A percentile compares a stretch with the other conserved stretches of the same genome.
phyloP scores from a whole-genome alignment of 2,113 vertebrate species.

The Periophthalmus modestus region DNA sequence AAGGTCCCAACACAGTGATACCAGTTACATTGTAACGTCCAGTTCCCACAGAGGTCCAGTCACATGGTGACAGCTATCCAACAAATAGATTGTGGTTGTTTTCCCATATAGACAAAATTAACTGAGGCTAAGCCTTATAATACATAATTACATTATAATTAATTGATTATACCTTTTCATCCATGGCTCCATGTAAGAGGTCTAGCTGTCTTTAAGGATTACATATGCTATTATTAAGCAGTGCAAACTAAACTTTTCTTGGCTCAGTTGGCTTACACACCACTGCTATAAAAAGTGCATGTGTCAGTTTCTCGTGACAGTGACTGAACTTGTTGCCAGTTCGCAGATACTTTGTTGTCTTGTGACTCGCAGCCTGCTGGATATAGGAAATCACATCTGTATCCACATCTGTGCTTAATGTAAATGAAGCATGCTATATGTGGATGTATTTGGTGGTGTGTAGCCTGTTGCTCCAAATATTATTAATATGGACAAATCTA shows the following conservation, averaged over 20 bases:
- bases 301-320: constrained; percentile 49
- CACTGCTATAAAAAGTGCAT: neutral
- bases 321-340: constrained; percentile 15
- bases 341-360: constrained; percentile 47
- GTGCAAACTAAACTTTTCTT: neutral
- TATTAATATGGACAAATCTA: too few species aligned
- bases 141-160: neutral
- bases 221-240: neutral
- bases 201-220: neutral
- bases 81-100: neutral
- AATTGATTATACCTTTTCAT: neutral
- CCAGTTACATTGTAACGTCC: too few species aligned
- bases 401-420: neutral
- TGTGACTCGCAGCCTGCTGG: constrained; percentile 34
- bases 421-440: neutral
- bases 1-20: constrained; percentile 75
- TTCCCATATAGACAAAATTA: neutral
- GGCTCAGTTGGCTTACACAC: neutral
- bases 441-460: too few species aligned
- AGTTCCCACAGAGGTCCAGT: neutral
- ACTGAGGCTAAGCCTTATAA: neutral
- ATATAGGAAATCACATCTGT: neutral
- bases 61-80: neutral
- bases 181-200: neutral
- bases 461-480: too few species aligned